Conservation (phyloP, 2,888 invertebrate species). For the Lymantria monacha region DNA sequence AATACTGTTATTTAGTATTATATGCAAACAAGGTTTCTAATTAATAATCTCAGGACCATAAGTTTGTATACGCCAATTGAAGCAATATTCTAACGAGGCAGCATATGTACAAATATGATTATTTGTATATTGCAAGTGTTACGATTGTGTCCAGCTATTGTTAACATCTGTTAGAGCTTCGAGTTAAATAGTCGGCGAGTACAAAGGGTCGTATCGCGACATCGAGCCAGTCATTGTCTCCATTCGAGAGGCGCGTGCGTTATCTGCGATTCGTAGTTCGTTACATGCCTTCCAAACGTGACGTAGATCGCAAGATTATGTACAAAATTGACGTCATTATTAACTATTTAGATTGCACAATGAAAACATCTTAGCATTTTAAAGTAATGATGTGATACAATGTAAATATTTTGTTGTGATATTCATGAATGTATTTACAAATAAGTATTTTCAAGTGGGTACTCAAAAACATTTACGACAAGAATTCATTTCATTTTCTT, state of each 20-base stretch:
- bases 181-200: slow-evolving; percentile 39
- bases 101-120: neutral
- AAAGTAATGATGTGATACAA: neutral
- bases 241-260: slow-evolving; percentile 56
- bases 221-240: slow-evolving; percentile 54
- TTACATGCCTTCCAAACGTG: slow-evolving; percentile 45
- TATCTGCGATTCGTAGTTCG: slow-evolving; percentile 55
- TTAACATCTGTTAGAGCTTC: slow-evolving; percentile 33
- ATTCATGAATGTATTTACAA: too few species aligned
- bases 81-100: neutral
- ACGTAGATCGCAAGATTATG: slow-evolving; percentile 59
- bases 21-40: too few species aligned
- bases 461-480: too few species aligned
- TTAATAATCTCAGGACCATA: too few species aligned
- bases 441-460: too few species aligned
- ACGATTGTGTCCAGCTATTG: slow-evolving; percentile 26
- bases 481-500: too few species aligned
- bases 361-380: slow-evolving; percentile 4
- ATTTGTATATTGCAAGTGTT: neutral
- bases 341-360: slow-evolving; percentile 15
- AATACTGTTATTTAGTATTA: too few species aligned
- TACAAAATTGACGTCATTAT: slow-evolving; percentile 40
- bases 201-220: slow-evolving; percentile 54
- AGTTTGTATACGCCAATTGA: too few species aligned
- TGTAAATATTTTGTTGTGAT: neutral